A percentile compares a stretch with the other conserved stretches of the same genome.
Conservation (phyloP, 2,797 vertebrate genomes). For the Sebastes steindachneri region DNA sequence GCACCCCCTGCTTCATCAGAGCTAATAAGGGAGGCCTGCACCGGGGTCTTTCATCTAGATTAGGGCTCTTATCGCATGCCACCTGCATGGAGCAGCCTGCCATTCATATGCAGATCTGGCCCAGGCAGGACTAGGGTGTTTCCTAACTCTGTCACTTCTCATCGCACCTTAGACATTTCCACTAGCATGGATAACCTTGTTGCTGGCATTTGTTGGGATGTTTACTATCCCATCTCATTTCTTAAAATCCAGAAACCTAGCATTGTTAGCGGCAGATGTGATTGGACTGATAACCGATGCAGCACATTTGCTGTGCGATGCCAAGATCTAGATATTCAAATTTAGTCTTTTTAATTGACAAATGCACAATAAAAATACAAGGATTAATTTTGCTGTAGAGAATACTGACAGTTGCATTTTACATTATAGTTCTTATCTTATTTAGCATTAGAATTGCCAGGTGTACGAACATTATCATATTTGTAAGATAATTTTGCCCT, state of each 20-base stretch:
- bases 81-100: constrained; percentile 76
- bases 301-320: not conserved
- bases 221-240: constrained; percentile 42
- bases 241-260: constrained; percentile 22
- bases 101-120: constrained; percentile 80
- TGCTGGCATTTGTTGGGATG: constrained; percentile 45
- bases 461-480: too few species aligned
- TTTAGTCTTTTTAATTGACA: not conserved
- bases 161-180: constrained; percentile 63
- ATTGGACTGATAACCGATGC: not conserved
- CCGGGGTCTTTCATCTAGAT: constrained; percentile 79
- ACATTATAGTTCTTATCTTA: not conserved
- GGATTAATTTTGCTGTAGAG: not conserved
- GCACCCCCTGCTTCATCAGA: constrained; percentile 68
- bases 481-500: too few species aligned
- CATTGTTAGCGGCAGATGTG: constrained; percentile 4
- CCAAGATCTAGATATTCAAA: not conserved
- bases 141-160: constrained; percentile 74
- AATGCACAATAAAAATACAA: not conserved
- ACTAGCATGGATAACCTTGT: constrained; percentile 51
- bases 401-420: not conserved
- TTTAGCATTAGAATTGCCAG: too few species aligned
- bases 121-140: constrained; percentile 55
- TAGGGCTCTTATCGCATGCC: constrained; percentile 79
- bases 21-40: constrained; percentile 79